phyloP scores from a whole-genome alignment of 2,797 vertebrate species.

The Pseudochaenichthys georgianus region DNA sequence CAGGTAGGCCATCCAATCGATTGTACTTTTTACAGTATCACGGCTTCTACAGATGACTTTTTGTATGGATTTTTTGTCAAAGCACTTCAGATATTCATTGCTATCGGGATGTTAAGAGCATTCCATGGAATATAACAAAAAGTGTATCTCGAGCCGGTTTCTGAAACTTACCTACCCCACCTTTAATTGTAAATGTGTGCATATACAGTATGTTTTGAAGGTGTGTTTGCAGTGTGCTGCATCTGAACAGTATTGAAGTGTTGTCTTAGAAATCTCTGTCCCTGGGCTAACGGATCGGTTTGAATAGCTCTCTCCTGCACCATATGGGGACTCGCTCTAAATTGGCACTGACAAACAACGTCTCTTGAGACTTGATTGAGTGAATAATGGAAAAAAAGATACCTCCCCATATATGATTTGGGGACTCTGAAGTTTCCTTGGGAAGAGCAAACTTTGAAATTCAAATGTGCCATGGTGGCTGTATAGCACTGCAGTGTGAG shows the following conservation, averaged over 20 bases:
- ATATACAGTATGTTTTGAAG: neutral
- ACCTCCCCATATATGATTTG: constrained; percentile 47
- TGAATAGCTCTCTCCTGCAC: constrained; percentile 20
- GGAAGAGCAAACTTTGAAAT: constrained; percentile 73
- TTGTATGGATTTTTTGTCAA: too few relatives aligned
- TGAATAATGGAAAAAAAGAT: constrained; percentile 32
- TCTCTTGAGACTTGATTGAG: constrained; percentile 48
- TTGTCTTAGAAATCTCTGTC: constrained; percentile 16
- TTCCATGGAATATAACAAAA: too few relatives aligned
- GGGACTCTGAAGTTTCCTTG: constrained; percentile 68
- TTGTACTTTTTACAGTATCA: too few relatives aligned
- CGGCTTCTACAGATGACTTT: too few relatives aligned
- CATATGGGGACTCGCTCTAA: constrained; percentile 47
- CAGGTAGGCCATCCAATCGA: too few relatives aligned
- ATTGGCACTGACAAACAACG: constrained; percentile 59
- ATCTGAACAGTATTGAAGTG: neutral
- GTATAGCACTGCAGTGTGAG: constrained; percentile 47
- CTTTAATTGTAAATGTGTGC: neutral
- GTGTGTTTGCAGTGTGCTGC: neutral
- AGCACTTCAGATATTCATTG: too few relatives aligned
- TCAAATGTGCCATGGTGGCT: constrained; percentile 60
- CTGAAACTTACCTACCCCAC: too few relatives aligned
- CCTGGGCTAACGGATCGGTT: constrained; percentile 24
- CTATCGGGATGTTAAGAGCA: too few relatives aligned
- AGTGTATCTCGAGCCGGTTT: too few relatives aligned